phyloP scores from a whole-genome alignment of 2,797 vertebrate genomes.

The Sylvia borin region DNA sequence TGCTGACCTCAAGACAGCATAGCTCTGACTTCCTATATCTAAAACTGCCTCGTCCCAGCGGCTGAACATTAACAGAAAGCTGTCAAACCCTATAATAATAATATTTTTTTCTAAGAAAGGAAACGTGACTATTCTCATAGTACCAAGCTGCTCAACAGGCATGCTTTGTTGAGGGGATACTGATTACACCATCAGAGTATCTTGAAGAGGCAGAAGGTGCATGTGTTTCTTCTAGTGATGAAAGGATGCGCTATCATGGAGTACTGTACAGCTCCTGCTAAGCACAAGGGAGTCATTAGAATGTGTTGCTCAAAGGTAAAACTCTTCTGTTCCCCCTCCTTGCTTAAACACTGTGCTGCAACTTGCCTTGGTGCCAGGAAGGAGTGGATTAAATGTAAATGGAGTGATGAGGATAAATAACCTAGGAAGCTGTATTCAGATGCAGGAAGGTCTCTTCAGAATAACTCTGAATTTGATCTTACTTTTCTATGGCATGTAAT shows the following conservation, averaged over 20 bases:
- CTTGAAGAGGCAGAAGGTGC: not conserved
- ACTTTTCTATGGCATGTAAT: not conserved
- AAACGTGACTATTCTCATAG: not conserved
- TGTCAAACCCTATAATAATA: not conserved
- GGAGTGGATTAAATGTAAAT: not conserved
- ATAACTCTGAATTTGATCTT: not conserved
- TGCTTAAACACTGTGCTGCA: not conserved
- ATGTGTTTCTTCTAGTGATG: not conserved
- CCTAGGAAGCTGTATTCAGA: not conserved
- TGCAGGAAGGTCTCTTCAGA: not conserved
- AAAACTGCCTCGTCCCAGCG: not conserved
- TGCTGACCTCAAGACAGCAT: not conserved
- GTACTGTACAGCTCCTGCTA: fast-evolving
- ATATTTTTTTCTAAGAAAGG: not conserved
- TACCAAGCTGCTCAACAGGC: not conserved
- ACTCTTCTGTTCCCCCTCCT: not conserved
- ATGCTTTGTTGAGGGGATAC: not conserved
- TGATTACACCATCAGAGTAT: not conserved
- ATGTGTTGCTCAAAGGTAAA: not conserved
- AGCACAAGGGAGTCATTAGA: not conserved
- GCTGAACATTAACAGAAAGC: not conserved
- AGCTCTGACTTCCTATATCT: not conserved
- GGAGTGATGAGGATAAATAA: not conserved
- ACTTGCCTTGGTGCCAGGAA: not conserved
- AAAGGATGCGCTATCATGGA: not conserved